Evolutionary conservation across 2,888 invertebrate species (phyloP).

Genomic region (Mythimna ferrago): DNA sequence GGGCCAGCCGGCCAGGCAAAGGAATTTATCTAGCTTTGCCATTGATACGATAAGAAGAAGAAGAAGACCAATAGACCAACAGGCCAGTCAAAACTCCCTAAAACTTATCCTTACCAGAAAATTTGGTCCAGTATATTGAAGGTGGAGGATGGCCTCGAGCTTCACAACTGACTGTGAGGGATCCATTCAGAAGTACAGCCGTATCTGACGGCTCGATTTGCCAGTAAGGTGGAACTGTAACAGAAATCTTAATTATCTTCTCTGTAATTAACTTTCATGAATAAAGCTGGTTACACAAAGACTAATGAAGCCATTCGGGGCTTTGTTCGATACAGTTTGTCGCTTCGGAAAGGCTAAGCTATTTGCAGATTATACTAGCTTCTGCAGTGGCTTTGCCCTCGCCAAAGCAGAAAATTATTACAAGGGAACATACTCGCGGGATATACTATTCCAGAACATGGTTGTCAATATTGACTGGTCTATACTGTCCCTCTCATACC

Average conservation of each 20-base stretch:
- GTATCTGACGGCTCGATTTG: conserved; percentile 94
- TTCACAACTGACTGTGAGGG: conserved; percentile 94
- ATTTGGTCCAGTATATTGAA: conserved; percentile 93
- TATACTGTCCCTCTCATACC: too few species aligned
- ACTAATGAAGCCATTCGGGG: neutral
- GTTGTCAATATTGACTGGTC: too few species aligned
- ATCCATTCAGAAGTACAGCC: conserved; percentile 93
- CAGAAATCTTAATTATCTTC: conserved; percentile 40
- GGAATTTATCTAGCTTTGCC: too few species aligned
- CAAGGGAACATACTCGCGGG: too few species aligned
- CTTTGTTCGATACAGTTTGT: neutral
- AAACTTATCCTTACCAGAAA: conserved; percentile 89
- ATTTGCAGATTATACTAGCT: neutral
- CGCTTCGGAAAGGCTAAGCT: neutral
- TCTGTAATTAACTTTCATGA: neutral
- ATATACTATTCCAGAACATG: too few species aligned
- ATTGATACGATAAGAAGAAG: too few species aligned
- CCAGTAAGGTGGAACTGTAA: conserved; percentile 94
- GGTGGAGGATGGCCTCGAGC: conserved; percentile 95
- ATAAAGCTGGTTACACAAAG: neutral
- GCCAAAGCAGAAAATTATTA: too few species aligned
- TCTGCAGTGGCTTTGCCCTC: too few species aligned
- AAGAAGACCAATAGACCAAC: too few species aligned
- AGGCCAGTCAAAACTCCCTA: too few species aligned
- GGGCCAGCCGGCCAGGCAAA: too few species aligned